Base-by-base conservation (phyloP, 1,140 invertebrate species). In the Aphelenchoides avenae region DNA sequence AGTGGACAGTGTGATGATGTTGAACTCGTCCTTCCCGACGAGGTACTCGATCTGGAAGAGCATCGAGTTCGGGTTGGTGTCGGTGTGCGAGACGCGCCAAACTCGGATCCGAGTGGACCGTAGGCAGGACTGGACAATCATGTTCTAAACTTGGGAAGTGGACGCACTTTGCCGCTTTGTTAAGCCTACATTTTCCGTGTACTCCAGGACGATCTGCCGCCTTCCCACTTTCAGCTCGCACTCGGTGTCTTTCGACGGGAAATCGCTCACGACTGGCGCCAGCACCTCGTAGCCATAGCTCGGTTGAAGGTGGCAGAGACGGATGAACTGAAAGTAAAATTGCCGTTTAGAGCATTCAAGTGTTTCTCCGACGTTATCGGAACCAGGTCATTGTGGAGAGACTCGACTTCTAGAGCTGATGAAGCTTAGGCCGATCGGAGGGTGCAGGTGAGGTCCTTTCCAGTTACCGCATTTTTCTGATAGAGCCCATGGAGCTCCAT, bases 31-130 rank as follows among this genome's bases (percentile, higher is more conserved):
- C 30, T 22, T 52, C 7, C 51, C 50, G n/a, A 52, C 24, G 20
- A 67, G 24, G 46, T 71, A 70, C 40, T 67, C 65, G n/a, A 67
- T 22, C 47, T 67, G 65, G 31, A 67, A 67, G 9, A 40, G 49
- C 66, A 70, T 67, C 27, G 18, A 52, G 24, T 22, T 48, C 41
- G 22, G 27, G 26, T 15, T 44, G 27, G 33, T 58, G 13, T 70
- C 47, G 13, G 26, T 64, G 22, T 67, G 65, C 13, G 67, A 70
- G 11, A 67, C 61, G 27, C 61, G 34, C 65, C 65, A 67, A 26
- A 71, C 47, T 9, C 65, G 49, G 40, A 67, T 67, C 27, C 65
- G 37, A 20, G 66, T 67, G 6, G 68, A 67, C 41, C 36, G 24
- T 18, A 68, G 27, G 9, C 50, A n/a, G 7, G 37, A 36, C 30